Conservation (phyloP, 2,113 vertebrate species). For the Chaenocephalus aceratus region DNA sequence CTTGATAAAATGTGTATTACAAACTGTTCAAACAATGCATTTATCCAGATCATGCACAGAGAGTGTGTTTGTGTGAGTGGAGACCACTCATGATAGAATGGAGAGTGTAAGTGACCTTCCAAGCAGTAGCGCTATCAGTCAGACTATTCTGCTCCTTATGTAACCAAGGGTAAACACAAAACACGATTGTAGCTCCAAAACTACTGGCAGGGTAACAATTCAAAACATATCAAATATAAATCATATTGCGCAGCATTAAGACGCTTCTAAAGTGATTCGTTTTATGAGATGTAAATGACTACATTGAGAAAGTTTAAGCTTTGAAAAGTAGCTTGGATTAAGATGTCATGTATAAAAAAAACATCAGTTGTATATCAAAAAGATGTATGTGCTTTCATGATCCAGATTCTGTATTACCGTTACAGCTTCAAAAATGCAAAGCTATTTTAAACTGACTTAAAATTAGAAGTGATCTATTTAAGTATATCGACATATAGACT, state of each 20-base stretch:
- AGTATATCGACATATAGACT: conserved; percentile 4
- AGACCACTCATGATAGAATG: conserved; percentile 16
- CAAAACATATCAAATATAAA: conserved; percentile 7
- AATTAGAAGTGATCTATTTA: conserved; percentile 23
- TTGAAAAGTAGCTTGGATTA: background rate
- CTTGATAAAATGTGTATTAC: background rate
- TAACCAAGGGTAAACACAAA: conserved; percentile 56
- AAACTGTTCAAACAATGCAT: background rate
- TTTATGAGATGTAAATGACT: background rate
- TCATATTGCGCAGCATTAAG: background rate
- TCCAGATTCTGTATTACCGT: background rate
- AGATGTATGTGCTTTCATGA: background rate
- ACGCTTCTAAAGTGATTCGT: background rate
- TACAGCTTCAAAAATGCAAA: background rate
- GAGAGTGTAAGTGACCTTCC: conserved; percentile 58
- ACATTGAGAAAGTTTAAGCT: background rate
- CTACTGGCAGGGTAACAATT: background rate
- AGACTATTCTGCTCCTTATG: conserved; percentile 21
- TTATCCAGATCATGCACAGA: background rate
- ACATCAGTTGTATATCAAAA: background rate
- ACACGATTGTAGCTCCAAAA: conserved; percentile 30
- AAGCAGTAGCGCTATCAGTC: conserved; percentile 46
- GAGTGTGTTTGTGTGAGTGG: background rate
- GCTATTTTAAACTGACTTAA: background rate
- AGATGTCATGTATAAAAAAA: background rate